Evolutionary conservation across 2,797 vertebrate genomes (phyloP).

Genomic region (Chrysocyon brachyurus): DNA sequence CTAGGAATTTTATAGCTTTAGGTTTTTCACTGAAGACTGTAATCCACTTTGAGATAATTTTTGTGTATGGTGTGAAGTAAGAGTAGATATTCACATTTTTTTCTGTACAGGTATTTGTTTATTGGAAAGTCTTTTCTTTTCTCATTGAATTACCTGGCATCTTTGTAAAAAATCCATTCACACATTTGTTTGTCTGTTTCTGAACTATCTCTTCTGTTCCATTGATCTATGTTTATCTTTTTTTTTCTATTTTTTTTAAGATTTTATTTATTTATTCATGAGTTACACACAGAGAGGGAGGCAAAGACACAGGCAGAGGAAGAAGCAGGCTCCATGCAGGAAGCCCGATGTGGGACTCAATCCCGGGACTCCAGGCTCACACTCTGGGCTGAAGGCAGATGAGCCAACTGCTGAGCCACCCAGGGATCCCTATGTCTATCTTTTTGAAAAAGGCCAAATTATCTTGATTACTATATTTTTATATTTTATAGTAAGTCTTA

Average conservation of each 20-base stretch:
- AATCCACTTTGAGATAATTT: neutral
- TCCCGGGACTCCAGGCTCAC: too few relatives aligned
- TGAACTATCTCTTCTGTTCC: neutral
- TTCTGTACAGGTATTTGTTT: neutral
- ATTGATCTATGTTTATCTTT: neutral
- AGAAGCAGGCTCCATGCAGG: too few relatives aligned
- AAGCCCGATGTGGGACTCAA: too few relatives aligned
- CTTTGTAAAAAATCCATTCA: neutral
- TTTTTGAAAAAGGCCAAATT: conserved; percentile 4
- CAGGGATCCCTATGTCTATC: neutral
- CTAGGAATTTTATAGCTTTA: neutral
- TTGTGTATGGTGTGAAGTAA: neutral
- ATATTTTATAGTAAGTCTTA: neutral
- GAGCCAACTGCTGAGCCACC: too few relatives aligned
- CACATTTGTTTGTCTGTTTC: neutral
- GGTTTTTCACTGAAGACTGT: neutral
- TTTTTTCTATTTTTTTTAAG: neutral
- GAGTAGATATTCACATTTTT: neutral
- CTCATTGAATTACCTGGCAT: neutral
- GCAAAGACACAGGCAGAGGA: too few relatives aligned
- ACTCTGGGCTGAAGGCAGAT: too few relatives aligned
- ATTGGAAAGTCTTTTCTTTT: neutral
- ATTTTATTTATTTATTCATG: too few relatives aligned
- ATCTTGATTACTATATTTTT: neutral
- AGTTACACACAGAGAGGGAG: too few relatives aligned